These are phyloP conservation scores for Tetramorium bicarinatum DNA, from an alignment of 2,888 invertebrate genomes.

Conservation along the genomic window DNA sequence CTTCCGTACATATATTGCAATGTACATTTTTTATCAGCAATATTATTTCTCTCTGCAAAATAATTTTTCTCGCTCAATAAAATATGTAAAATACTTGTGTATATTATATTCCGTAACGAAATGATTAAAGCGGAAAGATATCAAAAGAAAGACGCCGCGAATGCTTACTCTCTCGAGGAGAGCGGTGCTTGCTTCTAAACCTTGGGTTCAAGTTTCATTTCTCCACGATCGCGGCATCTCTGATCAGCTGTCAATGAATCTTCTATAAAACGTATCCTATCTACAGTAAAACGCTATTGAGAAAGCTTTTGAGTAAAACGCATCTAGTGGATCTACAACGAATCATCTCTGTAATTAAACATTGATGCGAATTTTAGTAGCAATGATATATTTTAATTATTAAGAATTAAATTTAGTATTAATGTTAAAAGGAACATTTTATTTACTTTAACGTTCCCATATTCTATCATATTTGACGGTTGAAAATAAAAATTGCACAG, in stretches of 20 bases:
- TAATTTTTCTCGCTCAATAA: not conserved
- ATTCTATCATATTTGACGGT: not conserved
- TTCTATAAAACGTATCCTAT: not conserved
- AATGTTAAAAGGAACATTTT: not conserved
- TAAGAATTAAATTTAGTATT: not conserved
- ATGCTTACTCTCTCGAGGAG: not conserved
- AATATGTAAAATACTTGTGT: too few species aligned
- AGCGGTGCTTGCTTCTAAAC: not conserved
- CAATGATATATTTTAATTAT: not conserved
- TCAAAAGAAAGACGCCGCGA: not conserved
- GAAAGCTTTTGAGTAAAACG: not conserved
- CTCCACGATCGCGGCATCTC: not conserved
- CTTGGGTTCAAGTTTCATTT: not conserved
- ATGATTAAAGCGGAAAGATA: not conserved
- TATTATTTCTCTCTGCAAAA: not conserved
- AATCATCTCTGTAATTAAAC: not conserved
- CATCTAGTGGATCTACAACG: not conserved
- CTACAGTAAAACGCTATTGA: not conserved
- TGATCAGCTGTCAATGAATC: not conserved
- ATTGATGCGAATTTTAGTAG: not conserved
- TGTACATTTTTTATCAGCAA: not conserved
- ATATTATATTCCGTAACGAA: not conserved
- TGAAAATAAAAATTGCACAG: not conserved
- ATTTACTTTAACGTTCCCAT: not conserved
- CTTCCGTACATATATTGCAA: not conserved